Conservation (phyloP, 1,140 invertebrate species). For the Dendroctonus ponderosae region DNA sequence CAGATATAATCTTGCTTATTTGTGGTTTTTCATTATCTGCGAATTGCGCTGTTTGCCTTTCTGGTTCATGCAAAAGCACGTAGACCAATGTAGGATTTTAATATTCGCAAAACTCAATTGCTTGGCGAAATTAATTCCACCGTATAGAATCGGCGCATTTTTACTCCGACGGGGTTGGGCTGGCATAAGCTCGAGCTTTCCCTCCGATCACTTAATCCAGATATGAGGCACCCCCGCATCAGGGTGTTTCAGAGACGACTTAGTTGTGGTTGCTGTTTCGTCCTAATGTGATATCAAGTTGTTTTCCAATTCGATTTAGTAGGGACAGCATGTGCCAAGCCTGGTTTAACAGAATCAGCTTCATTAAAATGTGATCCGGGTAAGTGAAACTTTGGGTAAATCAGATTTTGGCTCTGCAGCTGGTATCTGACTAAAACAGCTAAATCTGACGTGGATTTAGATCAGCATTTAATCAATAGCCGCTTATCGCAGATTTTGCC, state of each 20-base stretch:
- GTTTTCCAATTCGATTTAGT: not conserved
- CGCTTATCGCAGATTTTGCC: too few relatives aligned
- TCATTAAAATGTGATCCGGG: not conserved
- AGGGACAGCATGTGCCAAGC: not conserved
- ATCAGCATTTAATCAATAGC: too few relatives aligned
- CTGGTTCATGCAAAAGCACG: too few relatives aligned
- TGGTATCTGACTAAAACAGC: too few relatives aligned
- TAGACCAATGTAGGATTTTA: too few relatives aligned
- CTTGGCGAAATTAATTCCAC: too few relatives aligned
- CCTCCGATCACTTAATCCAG: slow-evolving; percentile 19
- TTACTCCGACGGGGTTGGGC: not conserved
- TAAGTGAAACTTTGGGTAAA: not conserved
- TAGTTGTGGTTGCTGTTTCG: slow-evolving; percentile 13
- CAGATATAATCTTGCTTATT: too few relatives aligned
- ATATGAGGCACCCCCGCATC: slow-evolving; percentile 2
- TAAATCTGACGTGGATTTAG: too few relatives aligned
- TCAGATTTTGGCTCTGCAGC: too few relatives aligned
- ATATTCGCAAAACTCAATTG: too few relatives aligned
- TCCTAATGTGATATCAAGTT: slow-evolving; percentile 8
- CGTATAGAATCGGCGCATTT: not conserved
- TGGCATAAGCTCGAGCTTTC: not conserved
- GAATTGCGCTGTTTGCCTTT: too few relatives aligned
- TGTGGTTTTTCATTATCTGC: too few relatives aligned
- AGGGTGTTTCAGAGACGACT: slow-evolving; percentile 7
- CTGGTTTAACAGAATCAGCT: not conserved